Conservation (phyloP, 2,797 vertebrate species). For the Eptatretus atami region DNA sequence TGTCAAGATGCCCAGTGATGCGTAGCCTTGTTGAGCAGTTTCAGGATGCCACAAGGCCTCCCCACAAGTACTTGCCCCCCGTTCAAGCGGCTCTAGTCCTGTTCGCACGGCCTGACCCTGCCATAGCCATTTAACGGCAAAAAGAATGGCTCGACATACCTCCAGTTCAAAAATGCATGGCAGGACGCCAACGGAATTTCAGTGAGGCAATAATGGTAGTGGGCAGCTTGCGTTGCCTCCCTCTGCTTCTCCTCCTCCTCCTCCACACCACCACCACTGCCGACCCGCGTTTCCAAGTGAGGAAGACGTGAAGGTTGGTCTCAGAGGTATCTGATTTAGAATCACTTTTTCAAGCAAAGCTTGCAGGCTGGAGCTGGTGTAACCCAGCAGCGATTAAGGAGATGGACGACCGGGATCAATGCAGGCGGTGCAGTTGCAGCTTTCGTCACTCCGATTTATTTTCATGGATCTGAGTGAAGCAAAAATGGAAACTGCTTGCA, state of each 20-base stretch:
- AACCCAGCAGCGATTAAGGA: neutral
- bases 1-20: neutral
- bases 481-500: no score
- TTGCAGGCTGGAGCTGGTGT: neutral
- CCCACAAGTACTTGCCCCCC: neutral
- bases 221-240: no score
- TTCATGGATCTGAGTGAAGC: no score
- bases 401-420: no score
- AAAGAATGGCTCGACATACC: no score
- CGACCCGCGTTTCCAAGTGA: neutral
- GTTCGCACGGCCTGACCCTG: neutral
- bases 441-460: no score
- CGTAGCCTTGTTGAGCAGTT: conserved; percentile 3
- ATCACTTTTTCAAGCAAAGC: conserved; percentile 2
- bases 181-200: neutral
- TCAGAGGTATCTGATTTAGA: conserved; percentile 1
- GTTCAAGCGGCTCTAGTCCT: neutral
- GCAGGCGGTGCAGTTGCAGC: no score
- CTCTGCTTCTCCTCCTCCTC: neutral
- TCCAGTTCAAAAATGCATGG: neutral
- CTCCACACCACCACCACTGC: neutral
- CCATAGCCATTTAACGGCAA: neutral
- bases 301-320: neutral
- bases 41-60: neutral
- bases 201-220: neutral